Evolutionary conservation across 1,140 invertebrate species (phyloP), one percentile per base, ranked within the genome.

Genomic region (Popillia japonica): DNA sequence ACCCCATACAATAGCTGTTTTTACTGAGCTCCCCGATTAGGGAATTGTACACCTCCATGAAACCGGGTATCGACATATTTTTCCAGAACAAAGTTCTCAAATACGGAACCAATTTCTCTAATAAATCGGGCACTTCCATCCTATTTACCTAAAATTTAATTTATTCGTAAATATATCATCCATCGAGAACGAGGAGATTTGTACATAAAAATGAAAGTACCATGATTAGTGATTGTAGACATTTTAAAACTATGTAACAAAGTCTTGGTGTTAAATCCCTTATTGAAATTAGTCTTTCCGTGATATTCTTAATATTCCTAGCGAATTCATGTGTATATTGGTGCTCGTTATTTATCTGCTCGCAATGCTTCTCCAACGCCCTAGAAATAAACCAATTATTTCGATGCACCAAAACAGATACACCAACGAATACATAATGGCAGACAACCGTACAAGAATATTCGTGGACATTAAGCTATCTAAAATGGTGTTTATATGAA

Each of bases 201-300:
- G n/a, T n/a, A n/a, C n/a, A 14, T 61, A 61, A 61, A 7, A 61
- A 42, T 6, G 6, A 42, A 14, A 23, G 34, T 40, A 73, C 72
- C 40, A n/a, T 17, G 9, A 73, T 73, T 40, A 73, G 20, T 6
- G 72, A 40, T 40, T 73, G 72, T 8, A 73, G n/a, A n/a, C 72
- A 73, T 42, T 73, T 73, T 73, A 73, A 27, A 17, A 73, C 23
- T n/a, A 73, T 73, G 40, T 73, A 73, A 73, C 72, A 73, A 40
- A 73, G 40, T 41, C 72, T 73, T 73, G 72, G 72, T 73, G 72
- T 40, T 42, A 73, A 27, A 73, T 73, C 72, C 17, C 40, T 40
- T 40, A 42, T 42, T n/a, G 27, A 40, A 73, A 73, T 42, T n/a
- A 73, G 34, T 40, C 72, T 40, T 40, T 73, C 72, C 3, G 72